Evolutionary conservation across 2,888 invertebrate genomes (phyloP).

Genomic region (Ramazzottius varieornatus): DNA sequence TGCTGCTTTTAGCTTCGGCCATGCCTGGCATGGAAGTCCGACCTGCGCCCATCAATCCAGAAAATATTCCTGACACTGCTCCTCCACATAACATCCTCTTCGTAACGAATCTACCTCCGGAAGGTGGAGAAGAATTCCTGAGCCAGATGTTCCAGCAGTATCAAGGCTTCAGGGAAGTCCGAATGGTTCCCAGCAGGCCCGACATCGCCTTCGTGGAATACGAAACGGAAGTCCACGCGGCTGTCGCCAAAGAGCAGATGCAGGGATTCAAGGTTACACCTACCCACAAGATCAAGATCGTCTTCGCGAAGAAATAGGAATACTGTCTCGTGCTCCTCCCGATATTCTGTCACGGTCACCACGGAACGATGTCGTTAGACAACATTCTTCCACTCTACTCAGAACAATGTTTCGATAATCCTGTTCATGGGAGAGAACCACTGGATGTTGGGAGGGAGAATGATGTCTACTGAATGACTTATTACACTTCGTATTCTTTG

Average conservation of each 20-base stretch:
- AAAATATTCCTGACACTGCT: conserved; percentile 26
- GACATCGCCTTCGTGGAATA: conserved; percentile 11
- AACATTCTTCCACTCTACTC: too few species aligned
- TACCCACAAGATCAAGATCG: conserved; percentile 9
- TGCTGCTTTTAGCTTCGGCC: neutral
- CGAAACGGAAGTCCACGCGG: conserved; percentile 8
- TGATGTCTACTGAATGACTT: too few species aligned
- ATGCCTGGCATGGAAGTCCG: neutral
- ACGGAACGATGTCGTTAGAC: too few species aligned
- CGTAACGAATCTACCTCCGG: conserved; percentile 45
- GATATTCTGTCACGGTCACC: too few species aligned
- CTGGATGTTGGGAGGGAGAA: too few species aligned
- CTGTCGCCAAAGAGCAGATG: conserved; percentile 8
- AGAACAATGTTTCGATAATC: too few species aligned
- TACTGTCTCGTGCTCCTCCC: too few species aligned
- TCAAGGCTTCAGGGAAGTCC: conserved; percentile 9
- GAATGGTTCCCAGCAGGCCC: conserved; percentile 10
- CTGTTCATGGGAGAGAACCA: too few species aligned
- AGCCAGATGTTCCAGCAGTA: conserved; percentile 6
- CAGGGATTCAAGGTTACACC: conserved; percentile 11
- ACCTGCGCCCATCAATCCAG: conserved; percentile 4
- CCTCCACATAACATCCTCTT: conserved; percentile 98
- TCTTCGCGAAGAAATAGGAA: conserved; percentile 11
- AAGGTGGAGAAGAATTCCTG: neutral
- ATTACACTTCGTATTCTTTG: too few species aligned